A percentile compares a stretch with the other conserved stretches of the same genome.
Conservation (phyloP, 2,113 vertebrate genomes). For the Podarcis muralis region DNA sequence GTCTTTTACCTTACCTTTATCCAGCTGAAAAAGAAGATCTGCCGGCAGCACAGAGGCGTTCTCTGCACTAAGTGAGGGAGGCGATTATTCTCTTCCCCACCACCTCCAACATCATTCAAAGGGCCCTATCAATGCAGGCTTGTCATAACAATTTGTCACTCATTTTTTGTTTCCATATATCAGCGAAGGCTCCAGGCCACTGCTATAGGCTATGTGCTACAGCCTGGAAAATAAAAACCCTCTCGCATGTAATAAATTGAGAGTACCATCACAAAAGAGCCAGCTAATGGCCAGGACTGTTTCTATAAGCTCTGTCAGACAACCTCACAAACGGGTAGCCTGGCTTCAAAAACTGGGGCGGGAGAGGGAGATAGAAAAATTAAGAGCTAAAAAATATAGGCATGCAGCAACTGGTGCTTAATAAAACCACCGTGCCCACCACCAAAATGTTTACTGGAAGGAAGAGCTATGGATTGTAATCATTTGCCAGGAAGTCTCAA, state of each 20-base stretch:
- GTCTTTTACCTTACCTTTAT: slow-evolving; percentile 5
- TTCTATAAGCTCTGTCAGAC: slow-evolving; percentile 15
- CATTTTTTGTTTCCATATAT: slow-evolving; percentile 27
- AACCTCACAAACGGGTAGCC: slow-evolving; percentile 18
- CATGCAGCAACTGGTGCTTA: not conserved
- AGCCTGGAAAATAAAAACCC: not conserved
- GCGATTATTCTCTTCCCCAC: not conserved
- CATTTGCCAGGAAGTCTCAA: not conserved
- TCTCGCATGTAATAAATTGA: slow-evolving; percentile 34
- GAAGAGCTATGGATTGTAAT: not conserved
- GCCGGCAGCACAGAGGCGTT: not conserved
- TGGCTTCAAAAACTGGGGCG: slow-evolving; percentile 14
- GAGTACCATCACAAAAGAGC: slow-evolving; percentile 28
- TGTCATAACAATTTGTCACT: slow-evolving; percentile 47
- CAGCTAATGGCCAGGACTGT: slow-evolving; percentile 45
- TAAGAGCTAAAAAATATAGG: slow-evolving; percentile 15
- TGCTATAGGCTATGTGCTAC: slow-evolving; percentile 32
- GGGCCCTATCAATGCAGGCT: not conserved
- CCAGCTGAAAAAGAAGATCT: not conserved
- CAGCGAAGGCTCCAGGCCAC: slow-evolving; percentile 22
- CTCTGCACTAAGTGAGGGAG: not conserved
- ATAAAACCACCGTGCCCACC: not conserved
- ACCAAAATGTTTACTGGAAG: slow-evolving; percentile 36
- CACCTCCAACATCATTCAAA: not conserved
- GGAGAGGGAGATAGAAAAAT: not conserved